Evolutionary conservation across 2,797 vertebrate genomes (phyloP), one percentile per base, ranked within the genome.

Genomic region (Eospalax fontanierii): DNA sequence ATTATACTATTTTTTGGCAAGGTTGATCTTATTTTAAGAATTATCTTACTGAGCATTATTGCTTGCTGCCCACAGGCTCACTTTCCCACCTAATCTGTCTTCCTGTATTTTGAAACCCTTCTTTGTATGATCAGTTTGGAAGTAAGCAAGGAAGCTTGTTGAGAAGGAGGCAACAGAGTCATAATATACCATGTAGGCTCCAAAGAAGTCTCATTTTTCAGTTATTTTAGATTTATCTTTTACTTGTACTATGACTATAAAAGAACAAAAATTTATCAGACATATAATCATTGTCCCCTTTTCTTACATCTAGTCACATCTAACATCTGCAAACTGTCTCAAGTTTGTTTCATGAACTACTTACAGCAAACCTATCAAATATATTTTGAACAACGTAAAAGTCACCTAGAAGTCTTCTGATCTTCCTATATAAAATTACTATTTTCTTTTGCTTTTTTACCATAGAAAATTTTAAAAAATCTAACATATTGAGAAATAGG

Each of bases 401-500:
- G 86, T 76, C 3, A 30, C 16, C 28, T 94, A 86, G 38, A 85
- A 96, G 90, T 57, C 21, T 57, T 91, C 21, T 87, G 18, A 66
- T 92, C 22, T 92, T 93, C 4, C 5, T 78, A 26, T 11, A 0
- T 22, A 95, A 91, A 96, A 94, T 33, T 38, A 12, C 0, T 76
- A 88, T 61, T 78, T 66, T 9, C 43, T 66, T 50, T 6, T 1
- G 0, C 59, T 96, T 94, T n/a, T 88, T 92, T 57, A 28, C 33
- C 12, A 28, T 28, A 93, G 6, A 74, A 66, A 86, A 12, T 54
- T 70, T 35, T 43, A 8, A 66, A n/a, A n/a, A 38, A 38, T 33
- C 24, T 95, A 54, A 40, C 71, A 38, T 35, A 33, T 76, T 80
- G n/a, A n/a, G 38, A 95, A 95, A 93, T 89, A 93, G 9, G 78